These are phyloP conservation scores for Toxotes chatareus DNA, from an alignment of 2,113 vertebrate genomes.

Conservation along the genomic window DNA sequence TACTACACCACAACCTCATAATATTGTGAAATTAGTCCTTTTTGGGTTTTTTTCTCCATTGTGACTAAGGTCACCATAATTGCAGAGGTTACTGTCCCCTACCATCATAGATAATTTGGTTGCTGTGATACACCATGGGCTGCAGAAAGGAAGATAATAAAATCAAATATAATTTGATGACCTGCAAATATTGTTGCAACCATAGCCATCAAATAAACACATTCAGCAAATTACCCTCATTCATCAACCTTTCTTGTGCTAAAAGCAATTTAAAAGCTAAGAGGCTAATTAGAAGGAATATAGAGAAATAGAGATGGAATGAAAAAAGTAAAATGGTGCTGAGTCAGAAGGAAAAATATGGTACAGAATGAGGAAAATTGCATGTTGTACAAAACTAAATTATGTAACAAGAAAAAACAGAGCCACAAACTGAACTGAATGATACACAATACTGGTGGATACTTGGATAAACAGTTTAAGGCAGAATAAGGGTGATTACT, in stretches of 20 bases:
- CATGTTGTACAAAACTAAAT: slow-evolving; percentile 21
- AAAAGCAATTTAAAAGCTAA: too few relatives aligned
- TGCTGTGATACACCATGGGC: slow-evolving; percentile 13
- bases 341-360: neutral
- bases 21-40: slow-evolving; percentile 55
- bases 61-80: slow-evolving; percentile 57
- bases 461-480: slow-evolving; percentile 9
- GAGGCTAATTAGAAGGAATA: too few relatives aligned
- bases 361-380: slow-evolving; percentile 12
- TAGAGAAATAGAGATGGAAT: neutral
- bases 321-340: slow-evolving; percentile 1
- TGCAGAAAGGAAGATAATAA: slow-evolving; percentile 45
- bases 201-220: slow-evolving; percentile 38
- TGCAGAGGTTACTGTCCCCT: slow-evolving; percentile 45
- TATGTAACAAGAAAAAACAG: neutral
- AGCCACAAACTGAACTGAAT: slow-evolving; percentile 7
- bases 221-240: slow-evolving; percentile 54
- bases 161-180: slow-evolving; percentile 54
- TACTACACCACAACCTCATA: slow-evolving; percentile 49
- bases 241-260: slow-evolving; percentile 41
- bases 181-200: slow-evolving; percentile 55
- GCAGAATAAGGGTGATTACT: slow-evolving; percentile 3
- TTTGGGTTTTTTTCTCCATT: slow-evolving; percentile 26
- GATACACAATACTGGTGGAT: neutral
- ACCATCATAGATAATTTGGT: slow-evolving; percentile 41